Conservation (phyloP, 2,113 vertebrate species). For the Xenopus laevis region DNA sequence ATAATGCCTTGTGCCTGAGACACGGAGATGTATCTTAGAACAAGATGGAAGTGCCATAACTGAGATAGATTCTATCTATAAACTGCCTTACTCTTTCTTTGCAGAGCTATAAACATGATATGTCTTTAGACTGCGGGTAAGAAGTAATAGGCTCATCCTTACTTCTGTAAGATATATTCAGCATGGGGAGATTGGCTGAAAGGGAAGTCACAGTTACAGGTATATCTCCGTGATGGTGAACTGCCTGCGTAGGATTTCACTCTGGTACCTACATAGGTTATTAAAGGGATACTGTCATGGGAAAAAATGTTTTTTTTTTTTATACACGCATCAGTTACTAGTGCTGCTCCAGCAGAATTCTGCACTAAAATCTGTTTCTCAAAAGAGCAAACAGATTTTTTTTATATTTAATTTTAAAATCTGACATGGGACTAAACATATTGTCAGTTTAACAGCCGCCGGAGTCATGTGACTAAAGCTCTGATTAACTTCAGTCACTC, state of each 20-base stretch:
- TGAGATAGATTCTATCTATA: constrained; percentile 27
- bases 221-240: constrained; percentile 21
- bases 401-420: too few species aligned
- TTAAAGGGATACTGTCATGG: too few species aligned
- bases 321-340: too few species aligned
- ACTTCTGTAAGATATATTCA: constrained; percentile 10
- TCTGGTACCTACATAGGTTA: too few species aligned
- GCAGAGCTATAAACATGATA: constrained; percentile 34
- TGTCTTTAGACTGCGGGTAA: constrained; percentile 17
- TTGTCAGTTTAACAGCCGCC: too few species aligned
- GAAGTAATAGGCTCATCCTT: constrained; percentile 27
- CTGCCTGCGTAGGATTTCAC: not conserved
- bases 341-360: too few species aligned
- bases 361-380: too few species aligned
- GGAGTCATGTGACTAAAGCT: too few species aligned
- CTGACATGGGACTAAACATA: too few species aligned
- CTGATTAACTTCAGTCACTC: too few species aligned
- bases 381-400: too few species aligned
- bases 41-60: constrained; percentile 29
- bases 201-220: constrained; percentile 12
- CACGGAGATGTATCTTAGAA: constrained; percentile 11
- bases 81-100: constrained; percentile 10
- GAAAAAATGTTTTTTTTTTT: too few species aligned
- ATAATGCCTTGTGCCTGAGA: not conserved
- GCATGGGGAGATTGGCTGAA: not conserved